phyloP scores from a whole-genome alignment of 2,888 invertebrate genomes.

The Nyleta sp. region DNA sequence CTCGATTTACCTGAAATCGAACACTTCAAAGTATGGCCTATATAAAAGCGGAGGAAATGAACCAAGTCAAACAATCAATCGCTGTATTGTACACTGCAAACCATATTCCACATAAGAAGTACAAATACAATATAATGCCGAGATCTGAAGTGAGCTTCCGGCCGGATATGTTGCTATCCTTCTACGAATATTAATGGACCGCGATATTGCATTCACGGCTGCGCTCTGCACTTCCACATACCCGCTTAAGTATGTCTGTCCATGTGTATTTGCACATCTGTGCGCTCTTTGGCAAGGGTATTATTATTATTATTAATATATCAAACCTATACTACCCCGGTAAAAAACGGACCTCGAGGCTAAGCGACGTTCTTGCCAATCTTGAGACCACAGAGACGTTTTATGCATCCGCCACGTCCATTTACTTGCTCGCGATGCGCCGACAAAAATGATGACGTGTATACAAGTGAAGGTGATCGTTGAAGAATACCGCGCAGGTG shows the following conservation, averaged over 20 bases:
- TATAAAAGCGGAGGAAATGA: slow-evolving; percentile 28
- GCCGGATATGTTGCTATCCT: slow-evolving; percentile 67
- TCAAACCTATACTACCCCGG: slow-evolving; percentile 15
- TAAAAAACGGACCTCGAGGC: slow-evolving; percentile 25
- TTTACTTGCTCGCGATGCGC: slow-evolving; percentile 30
- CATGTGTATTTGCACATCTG: slow-evolving; percentile 29
- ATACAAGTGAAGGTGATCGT: slow-evolving; percentile 17
- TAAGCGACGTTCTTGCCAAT: slow-evolving; percentile 52
- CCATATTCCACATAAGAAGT: slow-evolving; percentile 17
- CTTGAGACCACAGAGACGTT: slow-evolving; percentile 52
- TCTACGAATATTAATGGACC: slow-evolving; percentile 77
- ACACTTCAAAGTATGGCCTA: not conserved
- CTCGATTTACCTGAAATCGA: too few relatives aligned
- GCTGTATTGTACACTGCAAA: slow-evolving; percentile 17
- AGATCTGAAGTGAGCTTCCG: slow-evolving; percentile 49
- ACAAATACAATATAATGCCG: slow-evolving; percentile 28
- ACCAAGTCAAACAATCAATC: slow-evolving; percentile 39
- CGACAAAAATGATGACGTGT: slow-evolving; percentile 48
- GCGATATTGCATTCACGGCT: slow-evolving; percentile 76
- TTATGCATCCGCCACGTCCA: slow-evolving; percentile 39
- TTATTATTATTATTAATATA: slow-evolving; percentile 60
- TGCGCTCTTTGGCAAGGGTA: slow-evolving; percentile 22
- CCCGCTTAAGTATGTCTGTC: slow-evolving; percentile 14
- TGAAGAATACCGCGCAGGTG: slow-evolving; percentile 57
- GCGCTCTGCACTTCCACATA: slow-evolving; percentile 15